These are phyloP conservation scores for Agonopterix heracliana DNA, from an alignment of 2,888 invertebrate species.

Conservation along the genomic window DNA sequence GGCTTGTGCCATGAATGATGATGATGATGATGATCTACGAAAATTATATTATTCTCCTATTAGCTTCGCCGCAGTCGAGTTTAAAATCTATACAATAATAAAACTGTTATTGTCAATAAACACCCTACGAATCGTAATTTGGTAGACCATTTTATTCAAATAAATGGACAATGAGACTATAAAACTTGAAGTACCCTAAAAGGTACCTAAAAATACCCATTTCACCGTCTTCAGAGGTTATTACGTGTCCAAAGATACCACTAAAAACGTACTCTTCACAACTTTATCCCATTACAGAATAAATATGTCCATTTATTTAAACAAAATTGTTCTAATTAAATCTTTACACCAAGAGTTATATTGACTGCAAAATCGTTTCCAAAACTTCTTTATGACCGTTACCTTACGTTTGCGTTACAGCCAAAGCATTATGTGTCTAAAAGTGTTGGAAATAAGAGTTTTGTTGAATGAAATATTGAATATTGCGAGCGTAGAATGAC, in stretches of 20 bases:
- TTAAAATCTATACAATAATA: too few species aligned
- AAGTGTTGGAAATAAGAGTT: background rate
- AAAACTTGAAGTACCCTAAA: slow-evolving; percentile 4
- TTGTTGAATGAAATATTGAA: background rate
- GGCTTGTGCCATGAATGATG: too few species aligned
- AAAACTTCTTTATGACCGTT: slow-evolving; percentile 20
- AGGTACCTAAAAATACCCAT: slow-evolving; percentile 8
- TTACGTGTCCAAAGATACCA: slow-evolving; percentile 3
- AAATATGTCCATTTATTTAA: background rate
- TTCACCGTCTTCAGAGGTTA: slow-evolving; percentile 13
- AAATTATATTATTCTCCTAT: too few species aligned
- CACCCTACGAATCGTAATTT: too few species aligned
- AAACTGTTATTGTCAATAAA: too few species aligned
- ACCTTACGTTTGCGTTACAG: slow-evolving; percentile 6
- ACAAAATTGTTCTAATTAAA: slow-evolving; percentile 11
- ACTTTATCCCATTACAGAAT: slow-evolving; percentile 1
- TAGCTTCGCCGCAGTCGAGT: too few species aligned
- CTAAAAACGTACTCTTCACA: too few species aligned
- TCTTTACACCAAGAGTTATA: slow-evolving; percentile 9
- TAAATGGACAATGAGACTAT: too few species aligned
- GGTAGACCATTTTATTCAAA: too few species aligned
- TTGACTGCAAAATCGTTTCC: slow-evolving; percentile 13
- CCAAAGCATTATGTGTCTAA: background rate
- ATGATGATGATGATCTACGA: too few species aligned
- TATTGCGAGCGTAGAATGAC: slow-evolving; percentile 16